These are phyloP conservation scores for Glareola pratincola DNA, from an alignment of 2,113 vertebrate species.

Conservation along the genomic window DNA sequence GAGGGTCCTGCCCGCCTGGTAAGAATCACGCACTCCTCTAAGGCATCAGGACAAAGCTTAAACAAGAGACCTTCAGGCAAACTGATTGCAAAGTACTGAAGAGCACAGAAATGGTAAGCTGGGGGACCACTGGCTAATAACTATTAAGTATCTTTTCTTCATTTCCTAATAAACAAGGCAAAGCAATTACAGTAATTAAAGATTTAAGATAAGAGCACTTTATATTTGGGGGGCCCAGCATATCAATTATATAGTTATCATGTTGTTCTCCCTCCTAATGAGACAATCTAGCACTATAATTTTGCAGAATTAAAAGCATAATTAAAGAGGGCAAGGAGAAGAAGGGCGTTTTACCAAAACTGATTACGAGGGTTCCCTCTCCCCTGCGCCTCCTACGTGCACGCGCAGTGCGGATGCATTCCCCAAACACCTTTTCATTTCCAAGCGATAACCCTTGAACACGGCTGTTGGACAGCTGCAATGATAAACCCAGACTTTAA, in stretches of 20 bases:
- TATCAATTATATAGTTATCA: neutral
- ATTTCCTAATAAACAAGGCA: slow-evolving; percentile 23
- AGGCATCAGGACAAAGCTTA: neutral
- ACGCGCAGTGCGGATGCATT: neutral
- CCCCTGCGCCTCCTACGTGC: neutral
- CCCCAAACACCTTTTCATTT: neutral
- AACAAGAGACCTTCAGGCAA: neutral
- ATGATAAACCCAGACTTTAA: neutral
- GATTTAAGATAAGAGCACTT: slow-evolving; percentile 49
- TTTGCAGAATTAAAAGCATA: neutral
- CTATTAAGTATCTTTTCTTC: neutral
- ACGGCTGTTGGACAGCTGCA: neutral
- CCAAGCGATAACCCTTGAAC: neutral
- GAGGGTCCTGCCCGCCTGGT: neutral
- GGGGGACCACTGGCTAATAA: neutral
- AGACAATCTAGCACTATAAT: neutral
- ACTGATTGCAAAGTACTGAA: neutral
- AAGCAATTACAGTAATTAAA: slow-evolving; percentile 58
- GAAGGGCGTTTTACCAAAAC: neutral
- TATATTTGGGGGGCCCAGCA: slow-evolving; percentile 1
- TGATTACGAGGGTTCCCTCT: neutral
- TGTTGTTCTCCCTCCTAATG: slow-evolving; percentile 4
- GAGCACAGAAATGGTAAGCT: neutral
- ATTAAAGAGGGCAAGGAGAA: neutral
- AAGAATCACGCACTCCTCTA: neutral